phyloP scores from a whole-genome alignment of 1,140 invertebrate genomes.

The Dendrolimus kikuchii region DNA sequence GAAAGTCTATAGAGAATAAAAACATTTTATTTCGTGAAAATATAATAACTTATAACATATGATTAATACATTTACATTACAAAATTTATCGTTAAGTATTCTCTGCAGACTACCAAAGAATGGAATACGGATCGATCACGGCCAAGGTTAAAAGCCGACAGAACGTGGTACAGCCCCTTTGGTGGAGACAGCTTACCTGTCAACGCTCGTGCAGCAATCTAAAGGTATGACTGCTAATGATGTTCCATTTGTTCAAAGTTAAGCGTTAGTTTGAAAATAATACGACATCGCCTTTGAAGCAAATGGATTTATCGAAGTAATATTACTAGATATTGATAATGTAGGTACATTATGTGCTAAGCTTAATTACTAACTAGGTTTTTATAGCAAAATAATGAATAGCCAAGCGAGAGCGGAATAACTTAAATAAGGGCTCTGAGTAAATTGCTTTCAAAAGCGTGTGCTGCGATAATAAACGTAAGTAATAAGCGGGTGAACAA shows the following conservation, averaged over 20 bases:
- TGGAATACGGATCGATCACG: slow-evolving; percentile 36
- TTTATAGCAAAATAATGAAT: no score
- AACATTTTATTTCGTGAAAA: no score
- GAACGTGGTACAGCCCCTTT: slow-evolving; percentile 20
- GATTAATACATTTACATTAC: no score
- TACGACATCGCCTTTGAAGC: slow-evolving; percentile 5
- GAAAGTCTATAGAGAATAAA: no score
- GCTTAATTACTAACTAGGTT: not conserved
- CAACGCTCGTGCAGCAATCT: slow-evolving; percentile 11
- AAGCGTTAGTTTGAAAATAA: slow-evolving; percentile 4
- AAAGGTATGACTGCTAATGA: slow-evolving; percentile 19
- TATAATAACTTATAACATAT: no score
- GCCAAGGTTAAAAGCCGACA: slow-evolving; percentile 45
- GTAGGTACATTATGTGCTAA: not conserved
- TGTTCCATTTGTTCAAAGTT: slow-evolving; percentile 4
- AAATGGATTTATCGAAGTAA: slow-evolving; percentile 4
- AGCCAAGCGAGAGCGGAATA: slow-evolving; percentile 1
- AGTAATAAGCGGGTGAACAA: slow-evolving; percentile 13
- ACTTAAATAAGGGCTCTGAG: slow-evolving; percentile 12
- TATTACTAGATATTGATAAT: not conserved
- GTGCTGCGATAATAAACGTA: slow-evolving; percentile 5
- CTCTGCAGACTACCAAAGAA: slow-evolving; percentile 23
- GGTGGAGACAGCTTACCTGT: slow-evolving; percentile 21
- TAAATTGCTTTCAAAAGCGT: slow-evolving; percentile 9
- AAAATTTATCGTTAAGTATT: slow-evolving; percentile 38